Evolutionary conservation across 2,888 invertebrate species (phyloP).

Genomic region (Cantharis nigra): DNA sequence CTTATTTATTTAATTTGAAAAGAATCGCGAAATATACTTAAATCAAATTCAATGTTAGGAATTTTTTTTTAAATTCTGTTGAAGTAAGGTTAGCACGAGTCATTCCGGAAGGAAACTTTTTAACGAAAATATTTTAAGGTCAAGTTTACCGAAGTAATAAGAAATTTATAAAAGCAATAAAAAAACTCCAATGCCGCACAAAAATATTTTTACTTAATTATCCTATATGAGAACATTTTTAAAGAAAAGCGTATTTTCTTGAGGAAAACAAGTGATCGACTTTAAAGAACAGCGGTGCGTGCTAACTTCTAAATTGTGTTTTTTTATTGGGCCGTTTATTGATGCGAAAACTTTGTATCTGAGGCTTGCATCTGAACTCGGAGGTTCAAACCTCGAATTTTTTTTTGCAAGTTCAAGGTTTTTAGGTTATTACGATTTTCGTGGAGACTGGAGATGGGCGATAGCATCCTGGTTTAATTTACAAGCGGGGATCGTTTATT

Average conservation of each 20-base stretch:
- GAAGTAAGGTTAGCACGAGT: not conserved
- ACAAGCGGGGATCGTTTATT: slow-evolving; percentile 8
- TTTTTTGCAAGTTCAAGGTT: not conserved
- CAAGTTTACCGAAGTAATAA: not conserved
- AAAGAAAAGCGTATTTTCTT: not conserved
- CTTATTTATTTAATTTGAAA: not conserved
- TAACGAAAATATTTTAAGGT: not conserved
- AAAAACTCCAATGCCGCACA: not conserved
- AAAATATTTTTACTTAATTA: not conserved
- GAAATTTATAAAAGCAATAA: not conserved
- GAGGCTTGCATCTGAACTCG: not conserved
- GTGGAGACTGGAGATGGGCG: too few relatives aligned
- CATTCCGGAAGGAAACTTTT: not conserved
- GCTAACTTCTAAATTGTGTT: not conserved
- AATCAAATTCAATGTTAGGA: too few relatives aligned
- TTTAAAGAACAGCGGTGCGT: not conserved
- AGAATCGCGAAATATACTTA: not conserved
- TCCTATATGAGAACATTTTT: not conserved
- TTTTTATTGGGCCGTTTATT: not conserved
- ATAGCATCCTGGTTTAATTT: not conserved
- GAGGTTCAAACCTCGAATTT: not conserved
- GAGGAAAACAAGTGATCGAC: not conserved
- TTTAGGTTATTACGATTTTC: not conserved
- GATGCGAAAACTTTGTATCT: not conserved
- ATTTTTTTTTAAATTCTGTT: not conserved